Conservation (phyloP, 1,140 invertebrate genomes). For the Sipha flava region DNA sequence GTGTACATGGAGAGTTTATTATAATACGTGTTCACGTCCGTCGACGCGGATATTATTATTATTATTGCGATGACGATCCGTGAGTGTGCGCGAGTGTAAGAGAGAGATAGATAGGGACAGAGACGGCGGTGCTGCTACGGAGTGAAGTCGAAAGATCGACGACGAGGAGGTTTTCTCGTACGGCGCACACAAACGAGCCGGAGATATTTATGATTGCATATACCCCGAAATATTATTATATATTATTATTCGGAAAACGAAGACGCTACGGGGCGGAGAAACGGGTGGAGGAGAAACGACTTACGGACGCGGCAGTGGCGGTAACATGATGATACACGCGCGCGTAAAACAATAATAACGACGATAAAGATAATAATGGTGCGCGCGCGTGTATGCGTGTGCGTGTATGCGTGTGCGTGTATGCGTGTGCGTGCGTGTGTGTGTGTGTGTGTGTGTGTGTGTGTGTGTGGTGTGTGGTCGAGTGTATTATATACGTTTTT, state of each 20-base stretch:
- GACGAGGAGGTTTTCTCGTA: not conserved
- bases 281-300: not conserved
- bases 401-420: not conserved
- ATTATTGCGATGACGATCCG: too few relatives aligned
- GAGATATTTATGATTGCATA: not conserved
- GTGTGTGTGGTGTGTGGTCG: slow-evolving; percentile 20
- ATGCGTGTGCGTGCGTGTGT: not conserved
- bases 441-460: slow-evolving; percentile 1
- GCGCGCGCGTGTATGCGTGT: not conserved
- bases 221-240: not conserved
- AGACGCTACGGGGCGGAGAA: not conserved
- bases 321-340: not conserved
- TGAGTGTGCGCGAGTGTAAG: too few relatives aligned
- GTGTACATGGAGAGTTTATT: not conserved
- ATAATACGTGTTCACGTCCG: too few relatives aligned
- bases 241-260: not conserved
- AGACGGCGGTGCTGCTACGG: not conserved
- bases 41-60: too few relatives aligned
- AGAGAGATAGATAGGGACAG: not conserved
- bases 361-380: not conserved
- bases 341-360: slow-evolving; percentile 7
- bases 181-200: not conserved
- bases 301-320: not conserved
- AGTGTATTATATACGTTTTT: slow-evolving; percentile 5
- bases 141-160: not conserved